Conservation (phyloP, 2,888 invertebrate genomes). For the Agriopis leucophaearia region DNA sequence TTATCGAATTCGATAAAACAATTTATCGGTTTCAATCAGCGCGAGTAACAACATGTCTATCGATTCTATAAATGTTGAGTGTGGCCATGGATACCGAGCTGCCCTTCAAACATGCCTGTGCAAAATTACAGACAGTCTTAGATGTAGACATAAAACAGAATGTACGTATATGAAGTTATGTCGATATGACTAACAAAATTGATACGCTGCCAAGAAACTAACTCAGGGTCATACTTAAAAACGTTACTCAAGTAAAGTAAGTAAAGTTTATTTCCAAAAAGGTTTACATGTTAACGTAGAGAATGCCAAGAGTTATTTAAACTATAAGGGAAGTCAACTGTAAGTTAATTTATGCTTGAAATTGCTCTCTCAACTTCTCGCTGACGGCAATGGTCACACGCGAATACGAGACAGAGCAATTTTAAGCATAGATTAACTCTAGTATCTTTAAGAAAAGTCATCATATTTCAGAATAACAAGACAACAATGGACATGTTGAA, state of each 20-base stretch:
- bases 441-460: too few relatives aligned
- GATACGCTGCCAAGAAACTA: constrained; percentile 26
- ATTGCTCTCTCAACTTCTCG: too few relatives aligned
- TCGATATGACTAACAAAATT: constrained; percentile 28
- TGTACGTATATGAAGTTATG: constrained; percentile 19
- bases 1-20: constrained; percentile 37
- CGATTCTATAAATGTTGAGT: constrained; percentile 38
- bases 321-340: too few relatives aligned
- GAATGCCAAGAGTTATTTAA: too few relatives aligned
- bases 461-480: constrained; percentile 24
- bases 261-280: too few relatives aligned
- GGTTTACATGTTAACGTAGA: too few relatives aligned
- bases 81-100: constrained; percentile 28
- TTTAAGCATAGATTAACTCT: too few relatives aligned
- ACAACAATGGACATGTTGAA: constrained; percentile 28
- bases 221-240: too few relatives aligned
- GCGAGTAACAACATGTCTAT: constrained; percentile 39
- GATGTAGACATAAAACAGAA: constrained; percentile 24
- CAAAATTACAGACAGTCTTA: constrained; percentile 26
- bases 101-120: constrained; percentile 30
- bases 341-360: too few relatives aligned
- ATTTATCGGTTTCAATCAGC: constrained; percentile 42
- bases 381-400: too few relatives aligned
- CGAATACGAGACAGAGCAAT: too few relatives aligned
- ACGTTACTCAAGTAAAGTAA: too few relatives aligned